phyloP scores from a whole-genome alignment of 2,113 vertebrate species.

The Siphamia tubifer region DNA sequence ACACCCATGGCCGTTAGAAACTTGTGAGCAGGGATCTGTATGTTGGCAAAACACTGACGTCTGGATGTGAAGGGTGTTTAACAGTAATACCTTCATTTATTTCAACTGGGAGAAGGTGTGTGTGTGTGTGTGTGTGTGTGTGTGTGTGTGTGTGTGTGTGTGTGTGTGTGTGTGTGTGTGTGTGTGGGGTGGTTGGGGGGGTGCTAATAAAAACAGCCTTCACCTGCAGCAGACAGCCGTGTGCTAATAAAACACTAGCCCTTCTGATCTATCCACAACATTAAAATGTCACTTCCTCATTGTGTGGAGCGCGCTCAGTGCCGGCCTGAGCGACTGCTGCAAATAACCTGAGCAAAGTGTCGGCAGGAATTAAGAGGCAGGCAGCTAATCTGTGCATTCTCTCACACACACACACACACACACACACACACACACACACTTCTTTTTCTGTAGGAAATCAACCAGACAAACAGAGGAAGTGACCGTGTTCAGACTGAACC shows the following conservation, averaged over 20 bases:
- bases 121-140: too few relatives aligned
- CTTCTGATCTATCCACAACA: slow-evolving; percentile 64
- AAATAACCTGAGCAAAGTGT: background rate
- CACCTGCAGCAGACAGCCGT: slow-evolving; percentile 62
- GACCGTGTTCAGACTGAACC: too few relatives aligned
- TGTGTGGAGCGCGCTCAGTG: slow-evolving; percentile 30
- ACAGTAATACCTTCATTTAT: slow-evolving; percentile 74
- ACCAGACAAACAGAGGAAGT: background rate
- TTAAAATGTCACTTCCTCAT: slow-evolving; percentile 63
- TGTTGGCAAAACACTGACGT: too few relatives aligned
- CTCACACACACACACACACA: slow-evolving; percentile 9
- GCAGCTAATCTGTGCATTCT: slow-evolving; percentile 31
- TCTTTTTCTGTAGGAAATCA: slow-evolving; percentile 3
- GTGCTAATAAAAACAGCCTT: slow-evolving; percentile 55
- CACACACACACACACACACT: background rate
- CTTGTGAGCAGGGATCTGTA: too few relatives aligned
- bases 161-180: too few relatives aligned
- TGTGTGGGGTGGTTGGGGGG: too few relatives aligned
- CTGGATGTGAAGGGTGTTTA: slow-evolving; percentile 56
- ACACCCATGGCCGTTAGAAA: too few relatives aligned
- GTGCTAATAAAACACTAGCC: slow-evolving; percentile 67
- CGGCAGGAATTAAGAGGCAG: slow-evolving; percentile 31
- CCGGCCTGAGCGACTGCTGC: slow-evolving; percentile 2
- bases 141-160: too few relatives aligned
- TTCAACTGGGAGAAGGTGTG: slow-evolving; percentile 24